Percentiles rank a stretch among this genome's conserved stretches.
Evolutionary conservation across 2,113 vertebrate genomes (phyloP).

Genomic region (Bos javanicus): DNA sequence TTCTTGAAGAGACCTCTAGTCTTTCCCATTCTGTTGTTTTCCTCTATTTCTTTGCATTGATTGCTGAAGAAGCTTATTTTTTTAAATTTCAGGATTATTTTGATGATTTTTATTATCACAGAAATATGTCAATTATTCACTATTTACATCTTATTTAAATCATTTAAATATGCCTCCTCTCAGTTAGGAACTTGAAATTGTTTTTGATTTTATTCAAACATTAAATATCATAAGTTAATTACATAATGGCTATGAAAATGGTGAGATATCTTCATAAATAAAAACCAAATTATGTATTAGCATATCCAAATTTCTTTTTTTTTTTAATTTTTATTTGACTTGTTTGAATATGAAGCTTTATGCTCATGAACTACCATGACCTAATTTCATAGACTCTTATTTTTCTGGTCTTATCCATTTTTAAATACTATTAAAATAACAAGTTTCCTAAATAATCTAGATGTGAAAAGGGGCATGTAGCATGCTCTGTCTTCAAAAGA

Average conservation of each 20-base stretch:
- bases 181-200: background rate
- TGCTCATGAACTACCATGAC: background rate
- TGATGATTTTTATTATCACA: constrained; percentile 55
- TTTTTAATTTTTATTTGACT: constrained; percentile 14
- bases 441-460: background rate
- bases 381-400: background rate
- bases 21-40: no score
- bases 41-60: no score
- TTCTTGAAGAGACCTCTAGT: no score
- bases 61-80: background rate
- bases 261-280: constrained; percentile 1
- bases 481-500: background rate
- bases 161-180: background rate
- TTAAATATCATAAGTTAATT: constrained; percentile 50
- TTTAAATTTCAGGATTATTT: constrained; percentile 37
- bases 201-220: constrained; percentile 43
- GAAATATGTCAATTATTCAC: constrained; percentile 48
- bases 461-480: background rate
- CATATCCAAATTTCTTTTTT: no score
- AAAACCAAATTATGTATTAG: constrained; percentile 45
- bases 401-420: background rate
- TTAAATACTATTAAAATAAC: background rate
- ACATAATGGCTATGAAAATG: constrained; percentile 27
- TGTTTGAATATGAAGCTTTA: constrained; percentile 38
- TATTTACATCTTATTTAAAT: constrained; percentile 7